Base-by-base conservation (phyloP, 2,113 vertebrate genomes). In the Speoplatyrhinus poulsoni region DNA sequence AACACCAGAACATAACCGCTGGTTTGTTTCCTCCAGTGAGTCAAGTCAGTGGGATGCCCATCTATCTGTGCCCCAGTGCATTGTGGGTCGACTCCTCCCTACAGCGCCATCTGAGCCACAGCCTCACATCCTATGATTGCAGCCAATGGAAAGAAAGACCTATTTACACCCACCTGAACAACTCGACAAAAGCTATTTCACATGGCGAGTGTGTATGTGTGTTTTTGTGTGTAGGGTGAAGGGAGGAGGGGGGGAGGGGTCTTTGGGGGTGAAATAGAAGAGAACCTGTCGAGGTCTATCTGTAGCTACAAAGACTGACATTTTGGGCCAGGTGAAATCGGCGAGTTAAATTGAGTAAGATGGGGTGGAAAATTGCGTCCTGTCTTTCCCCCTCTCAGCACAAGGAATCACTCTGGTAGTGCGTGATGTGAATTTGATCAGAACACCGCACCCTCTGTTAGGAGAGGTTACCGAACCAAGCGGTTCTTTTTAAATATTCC, bases 281-380 rank as follows among this genome's bases (percentile, higher is more conserved):
- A 46, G 17, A 55, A 60, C 59, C 60, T 32, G 54, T 33, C 19
- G 64, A 79, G 33, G n/a, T 62, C 62, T 76, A 66, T 62, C 64
- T 16, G 54, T 32, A 57, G 67, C 46, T 33, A 70, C 71, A 57
- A 60, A 88, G 62, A 81, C 9, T 54, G 81, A 80, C 68, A 67
- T 60, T 75, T 75, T 72, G 13, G 79, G 62, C 32, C 46, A 67
- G 65, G 36, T 56, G 65, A 82, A 79, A 76, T 63, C 73, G 72
- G 55, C 41, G 16, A 36, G 73, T 70, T 72, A 82, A 84, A 89
- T 75, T 71, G 68, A 80, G 48, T 58, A 46, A 59, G 70, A 67
- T 73, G 72, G 77, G 56, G 48, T 64, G 79, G 71, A 80, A 83
- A 85, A 83, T 80, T 62, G 69, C 58, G 58, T 69, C 48, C 67